These are phyloP conservation scores for Seira musarum DNA, from an alignment of 2,888 invertebrate genomes.

Conservation along the genomic window DNA sequence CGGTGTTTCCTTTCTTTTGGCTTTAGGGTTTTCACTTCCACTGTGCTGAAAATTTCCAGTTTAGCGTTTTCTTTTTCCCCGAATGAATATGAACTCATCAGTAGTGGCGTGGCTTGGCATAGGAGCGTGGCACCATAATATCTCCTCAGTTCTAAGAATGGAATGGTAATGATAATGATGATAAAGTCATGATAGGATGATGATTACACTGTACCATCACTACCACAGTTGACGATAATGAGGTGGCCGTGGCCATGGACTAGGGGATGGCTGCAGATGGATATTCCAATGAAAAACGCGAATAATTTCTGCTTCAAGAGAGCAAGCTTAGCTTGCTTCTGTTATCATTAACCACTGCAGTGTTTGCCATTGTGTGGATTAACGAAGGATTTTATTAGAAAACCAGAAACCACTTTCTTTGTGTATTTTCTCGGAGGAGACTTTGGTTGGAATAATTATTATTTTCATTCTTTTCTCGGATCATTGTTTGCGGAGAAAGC, in stretches of 20 bases:
- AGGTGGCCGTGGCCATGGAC: slow-evolving; percentile 43
- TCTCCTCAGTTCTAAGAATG: not conserved
- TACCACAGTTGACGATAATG: slow-evolving; percentile 30
- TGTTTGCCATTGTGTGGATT: slow-evolving; percentile 15
- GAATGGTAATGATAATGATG: slow-evolving; percentile 26
- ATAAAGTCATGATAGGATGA: slow-evolving; percentile 34
- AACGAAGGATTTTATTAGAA: slow-evolving; percentile 27
- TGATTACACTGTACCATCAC: slow-evolving; percentile 2
- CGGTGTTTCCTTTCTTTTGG: not conserved
- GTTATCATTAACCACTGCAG: not conserved
- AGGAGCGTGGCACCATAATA: not conserved
- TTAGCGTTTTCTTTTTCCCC: not conserved
- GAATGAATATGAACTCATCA: not conserved
- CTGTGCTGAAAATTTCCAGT: not conserved
- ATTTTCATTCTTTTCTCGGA: slow-evolving; percentile 38
- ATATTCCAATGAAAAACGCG: not conserved
- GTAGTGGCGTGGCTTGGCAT: not conserved
- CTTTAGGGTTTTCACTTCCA: not conserved
- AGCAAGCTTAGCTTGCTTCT: not conserved
- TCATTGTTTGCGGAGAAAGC: too few species aligned
- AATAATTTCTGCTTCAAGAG: not conserved
- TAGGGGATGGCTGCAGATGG: not conserved
- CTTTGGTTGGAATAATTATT: slow-evolving; percentile 25
- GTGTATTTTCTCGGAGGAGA: not conserved
- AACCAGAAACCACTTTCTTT: slow-evolving; percentile 30